Evolutionary conservation across 1,140 invertebrate genomes (phyloP).

Genomic region (Aphaenogaster ashmeadi): DNA sequence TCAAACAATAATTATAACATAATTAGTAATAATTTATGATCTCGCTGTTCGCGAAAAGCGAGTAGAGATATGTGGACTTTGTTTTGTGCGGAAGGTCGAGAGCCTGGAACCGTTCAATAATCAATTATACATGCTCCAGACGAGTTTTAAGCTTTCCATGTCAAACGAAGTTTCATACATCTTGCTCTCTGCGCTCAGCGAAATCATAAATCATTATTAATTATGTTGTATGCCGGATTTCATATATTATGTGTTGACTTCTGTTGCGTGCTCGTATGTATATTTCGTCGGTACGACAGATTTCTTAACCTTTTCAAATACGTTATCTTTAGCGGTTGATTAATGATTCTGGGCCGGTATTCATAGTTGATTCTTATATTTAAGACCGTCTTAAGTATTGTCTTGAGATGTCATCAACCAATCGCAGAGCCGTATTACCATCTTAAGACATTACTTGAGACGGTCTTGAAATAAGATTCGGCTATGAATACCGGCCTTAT

Average conservation of each 20-base stretch:
- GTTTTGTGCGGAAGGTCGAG: neutral
- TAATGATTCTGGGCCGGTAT: too few species aligned
- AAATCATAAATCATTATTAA: neutral
- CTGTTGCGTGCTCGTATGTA: neutral
- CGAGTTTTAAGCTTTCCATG: neutral
- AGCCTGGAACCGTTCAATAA: neutral
- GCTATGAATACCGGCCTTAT: too few species aligned
- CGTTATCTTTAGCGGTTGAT: neutral
- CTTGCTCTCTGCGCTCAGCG: too few species aligned
- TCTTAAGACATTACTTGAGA: too few species aligned
- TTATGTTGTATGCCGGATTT: neutral
- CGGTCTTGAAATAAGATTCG: too few species aligned
- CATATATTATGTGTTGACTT: neutral
- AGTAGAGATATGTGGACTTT: neutral
- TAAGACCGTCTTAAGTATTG: too few species aligned
- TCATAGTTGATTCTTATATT: too few species aligned
- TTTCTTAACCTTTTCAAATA: conserved; percentile 13
- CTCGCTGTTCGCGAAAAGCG: neutral
- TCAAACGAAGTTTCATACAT: neutral
- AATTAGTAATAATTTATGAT: neutral
- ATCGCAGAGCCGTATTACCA: too few species aligned
- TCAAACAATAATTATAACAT: neutral
- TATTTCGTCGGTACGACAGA: conserved; percentile 10
- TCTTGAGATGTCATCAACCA: too few species aligned
- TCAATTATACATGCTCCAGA: neutral